Evolutionary conservation across 1,140 invertebrate genomes (phyloP), one percentile per base, ranked within the genome.

Genomic region (Pissodes strobi): DNA sequence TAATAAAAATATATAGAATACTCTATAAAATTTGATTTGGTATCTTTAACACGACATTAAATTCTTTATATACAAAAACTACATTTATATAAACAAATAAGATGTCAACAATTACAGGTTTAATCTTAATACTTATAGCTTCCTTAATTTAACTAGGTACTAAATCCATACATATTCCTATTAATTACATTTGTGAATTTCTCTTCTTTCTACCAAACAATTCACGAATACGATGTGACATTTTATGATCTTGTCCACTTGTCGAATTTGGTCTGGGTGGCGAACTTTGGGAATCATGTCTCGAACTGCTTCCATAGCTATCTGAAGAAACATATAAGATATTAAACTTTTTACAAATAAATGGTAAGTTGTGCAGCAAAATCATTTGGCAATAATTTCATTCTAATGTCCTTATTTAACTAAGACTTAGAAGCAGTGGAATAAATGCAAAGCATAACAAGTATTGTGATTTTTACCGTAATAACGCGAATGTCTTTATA

Each of bases 181-280:
- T 45, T 12, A 23, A 39, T 15, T 62, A 69, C 71, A 69, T 73
- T 63, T 70, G 68, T n/a, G 72, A 70, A 25, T 60, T 73, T 10
- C 69, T 52, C 45, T 69, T 63, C 37, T 70, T 73, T 48, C 66
- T 68, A 37, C 61, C 67, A 34, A 73, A 68, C 19, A 73, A 60
- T 57, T 71, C 70, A 17, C 68, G 61, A 49, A 73, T 59, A 25
- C 71, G 60, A 49, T 69, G 70, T 8, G 70, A 69, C 62, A 68
- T 66, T 55, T 72, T 72, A 3, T 65, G 41, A 55, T 73, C 72
- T 30, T 59, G 64, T 30, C 63, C 61, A 43, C 64, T 62, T 18
- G 65, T 59, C 1, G 64, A 64, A 48, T 61, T 49, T 23, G 72
- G 70, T 52, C 69, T 63, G 25, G 49, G 61, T 46, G 63, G 23